A percentile compares a stretch with the other conserved stretches of the same genome.
These are phyloP conservation scores for Hippocampus barbouri DNA, from an alignment of 2,113 vertebrate genomes.

Conservation along the genomic window DNA sequence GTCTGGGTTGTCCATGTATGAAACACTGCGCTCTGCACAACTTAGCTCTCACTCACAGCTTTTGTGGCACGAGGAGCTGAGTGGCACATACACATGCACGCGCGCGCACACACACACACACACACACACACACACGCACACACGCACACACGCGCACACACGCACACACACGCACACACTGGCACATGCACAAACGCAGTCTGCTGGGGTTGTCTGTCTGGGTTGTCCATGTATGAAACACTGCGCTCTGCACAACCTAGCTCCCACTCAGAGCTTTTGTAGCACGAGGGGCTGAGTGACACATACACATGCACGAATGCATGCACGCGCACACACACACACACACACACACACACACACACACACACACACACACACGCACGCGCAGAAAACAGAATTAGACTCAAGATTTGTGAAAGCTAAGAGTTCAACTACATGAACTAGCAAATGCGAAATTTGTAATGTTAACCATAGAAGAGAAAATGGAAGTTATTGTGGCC, in stretches of 20 bases:
- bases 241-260: neutral
- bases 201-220: too few relatives aligned
- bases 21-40: too few relatives aligned
- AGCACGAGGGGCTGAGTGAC: too few relatives aligned
- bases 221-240: too few relatives aligned
- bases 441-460: too few relatives aligned
- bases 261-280: constrained; percentile 3
- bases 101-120: neutral
- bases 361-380: constrained; percentile 11
- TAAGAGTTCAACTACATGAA: too few relatives aligned
- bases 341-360: constrained; percentile 10
- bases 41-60: constrained; percentile 4
- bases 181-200: too few relatives aligned
- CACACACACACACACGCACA: too few relatives aligned
- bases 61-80: neutral
- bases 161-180: neutral
- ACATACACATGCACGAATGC: neutral
- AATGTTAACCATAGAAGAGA: neutral
- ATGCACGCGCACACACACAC: neutral
- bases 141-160: too few relatives aligned
- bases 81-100: neutral
- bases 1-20: too few relatives aligned
- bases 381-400: neutral
- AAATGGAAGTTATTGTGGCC: neutral
- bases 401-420: too few relatives aligned